Conservation (phyloP, 1,140 invertebrate genomes). For the Daktulosphaira vitifoliae region DNA sequence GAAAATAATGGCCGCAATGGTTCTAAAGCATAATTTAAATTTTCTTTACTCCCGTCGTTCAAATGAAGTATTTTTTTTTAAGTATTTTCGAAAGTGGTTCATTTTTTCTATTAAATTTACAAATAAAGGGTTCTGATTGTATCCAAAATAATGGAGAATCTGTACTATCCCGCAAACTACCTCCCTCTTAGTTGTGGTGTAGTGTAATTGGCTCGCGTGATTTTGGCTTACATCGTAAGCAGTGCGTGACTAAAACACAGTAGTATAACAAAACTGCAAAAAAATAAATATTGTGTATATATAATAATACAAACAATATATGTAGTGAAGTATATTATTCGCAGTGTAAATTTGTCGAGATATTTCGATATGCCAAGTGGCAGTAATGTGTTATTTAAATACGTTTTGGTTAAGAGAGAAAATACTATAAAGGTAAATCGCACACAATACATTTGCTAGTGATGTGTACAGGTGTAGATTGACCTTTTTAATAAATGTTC, state of each 20-base stretch:
- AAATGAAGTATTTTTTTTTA: too few relatives aligned
- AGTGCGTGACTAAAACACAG: conserved; percentile 18
- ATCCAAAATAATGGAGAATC: conserved; percentile 9
- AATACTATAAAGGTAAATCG: background rate
- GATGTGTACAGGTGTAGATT: too few relatives aligned
- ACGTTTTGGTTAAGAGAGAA: conserved; percentile 3
- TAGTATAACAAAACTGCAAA: conserved; percentile 27
- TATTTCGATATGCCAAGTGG: conserved; percentile 26
- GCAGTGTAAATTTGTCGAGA: conserved; percentile 29
- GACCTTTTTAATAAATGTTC: background rate
- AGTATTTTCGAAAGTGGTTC: too few relatives aligned
- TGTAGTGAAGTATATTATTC: conserved; percentile 24
- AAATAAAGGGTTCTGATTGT: conserved; percentile 28
- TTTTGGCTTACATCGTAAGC: conserved; percentile 10
- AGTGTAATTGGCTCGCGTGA: conserved; percentile 30
- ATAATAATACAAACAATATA: background rate
- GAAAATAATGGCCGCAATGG: too few relatives aligned
- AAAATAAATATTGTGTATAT: background rate
- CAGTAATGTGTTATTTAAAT: conserved; percentile 13
- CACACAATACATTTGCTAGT: background rate
- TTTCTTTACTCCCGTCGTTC: too few relatives aligned
- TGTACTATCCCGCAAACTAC: conserved; percentile 12
- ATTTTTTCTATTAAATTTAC: conserved; percentile 34
- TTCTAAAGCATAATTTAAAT: too few relatives aligned
- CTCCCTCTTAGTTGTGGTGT: background rate